Percentiles rank a stretch among this genome's conserved stretches.
These are phyloP conservation scores for Tachuris rubrigastra DNA, from an alignment of 2,113 vertebrate species.

Conservation along the genomic window DNA sequence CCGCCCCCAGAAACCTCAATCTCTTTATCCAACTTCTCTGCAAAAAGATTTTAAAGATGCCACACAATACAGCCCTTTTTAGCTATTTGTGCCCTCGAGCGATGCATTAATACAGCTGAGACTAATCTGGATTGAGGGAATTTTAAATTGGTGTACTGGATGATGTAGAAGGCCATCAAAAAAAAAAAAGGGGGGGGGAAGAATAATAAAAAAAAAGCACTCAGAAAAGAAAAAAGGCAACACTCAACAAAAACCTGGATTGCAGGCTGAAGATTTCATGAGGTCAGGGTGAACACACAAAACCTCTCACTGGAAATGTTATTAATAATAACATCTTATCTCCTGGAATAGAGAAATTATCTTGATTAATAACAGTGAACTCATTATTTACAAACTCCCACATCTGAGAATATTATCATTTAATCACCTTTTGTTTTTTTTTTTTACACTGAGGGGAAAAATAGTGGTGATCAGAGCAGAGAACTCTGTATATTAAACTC, in stretches of 20 bases:
- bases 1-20: background rate
- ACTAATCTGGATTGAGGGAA: slow-evolving; percentile 19
- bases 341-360: background rate
- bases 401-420: background rate
- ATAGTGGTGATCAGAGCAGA: background rate
- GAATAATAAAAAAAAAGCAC: background rate
- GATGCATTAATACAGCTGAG: slow-evolving; percentile 4
- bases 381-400: background rate
- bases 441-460: background rate
- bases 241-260: background rate
- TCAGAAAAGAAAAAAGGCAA: background rate
- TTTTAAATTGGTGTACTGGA: background rate
- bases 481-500: background rate
- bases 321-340: background rate
- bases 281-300: background rate
- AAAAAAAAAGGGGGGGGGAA: background rate
- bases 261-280: background rate
- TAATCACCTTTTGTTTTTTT: background rate
- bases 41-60: slow-evolving; percentile 15
- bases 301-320: background rate
- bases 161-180: background rate
- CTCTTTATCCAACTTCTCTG: background rate
- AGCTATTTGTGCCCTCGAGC: background rate
- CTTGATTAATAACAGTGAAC: background rate
- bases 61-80: slow-evolving; percentile 8